Conservation (phyloP, 2,113 vertebrate species). For the Hassar affinis region DNA sequence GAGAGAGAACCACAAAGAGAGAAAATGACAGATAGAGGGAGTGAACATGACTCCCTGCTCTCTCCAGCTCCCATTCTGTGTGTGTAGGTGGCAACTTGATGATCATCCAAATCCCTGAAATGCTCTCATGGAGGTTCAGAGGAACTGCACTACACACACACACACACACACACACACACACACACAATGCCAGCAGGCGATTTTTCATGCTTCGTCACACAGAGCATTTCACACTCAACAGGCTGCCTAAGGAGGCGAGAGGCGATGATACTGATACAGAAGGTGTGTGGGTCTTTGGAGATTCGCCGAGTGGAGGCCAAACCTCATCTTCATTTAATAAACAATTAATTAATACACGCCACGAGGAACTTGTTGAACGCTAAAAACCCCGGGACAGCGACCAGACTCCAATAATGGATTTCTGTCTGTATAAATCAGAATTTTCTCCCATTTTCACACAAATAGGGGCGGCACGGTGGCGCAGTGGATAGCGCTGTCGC, state of each 20-base stretch:
- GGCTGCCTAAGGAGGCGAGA: slow-evolving; percentile 44
- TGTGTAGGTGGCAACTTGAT: slow-evolving; percentile 50
- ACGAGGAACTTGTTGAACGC: slow-evolving; percentile 14
- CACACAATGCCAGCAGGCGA: not conserved
- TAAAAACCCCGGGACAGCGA: not conserved
- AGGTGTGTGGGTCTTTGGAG: slow-evolving; percentile 54
- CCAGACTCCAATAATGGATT: not conserved
- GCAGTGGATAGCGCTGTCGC: too few relatives aligned
- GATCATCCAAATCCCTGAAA: slow-evolving; percentile 50
- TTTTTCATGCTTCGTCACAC: slow-evolving; percentile 44
- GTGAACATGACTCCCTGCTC: slow-evolving; percentile 1
- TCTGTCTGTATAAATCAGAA: not conserved
- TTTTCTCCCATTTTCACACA: too few relatives aligned
- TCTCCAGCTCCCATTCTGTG: slow-evolving; percentile 8
- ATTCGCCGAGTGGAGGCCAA: slow-evolving; percentile 36
- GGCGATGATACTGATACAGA: slow-evolving; percentile 51
- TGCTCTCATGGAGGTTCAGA: slow-evolving; percentile 47
- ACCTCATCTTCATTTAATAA: slow-evolving; percentile 39
- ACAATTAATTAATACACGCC: slow-evolving; percentile 23
- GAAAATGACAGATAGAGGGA: slow-evolving; percentile 3
- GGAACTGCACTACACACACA: slow-evolving; percentile 23
- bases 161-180: slow-evolving; percentile 27
- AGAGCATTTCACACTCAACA: slow-evolving; percentile 52
- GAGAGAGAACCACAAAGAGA: slow-evolving; percentile 2
- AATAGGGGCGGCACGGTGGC: too few relatives aligned